phyloP scores from a whole-genome alignment of 2,888 invertebrate species.

The Clusia tigrina region DNA sequence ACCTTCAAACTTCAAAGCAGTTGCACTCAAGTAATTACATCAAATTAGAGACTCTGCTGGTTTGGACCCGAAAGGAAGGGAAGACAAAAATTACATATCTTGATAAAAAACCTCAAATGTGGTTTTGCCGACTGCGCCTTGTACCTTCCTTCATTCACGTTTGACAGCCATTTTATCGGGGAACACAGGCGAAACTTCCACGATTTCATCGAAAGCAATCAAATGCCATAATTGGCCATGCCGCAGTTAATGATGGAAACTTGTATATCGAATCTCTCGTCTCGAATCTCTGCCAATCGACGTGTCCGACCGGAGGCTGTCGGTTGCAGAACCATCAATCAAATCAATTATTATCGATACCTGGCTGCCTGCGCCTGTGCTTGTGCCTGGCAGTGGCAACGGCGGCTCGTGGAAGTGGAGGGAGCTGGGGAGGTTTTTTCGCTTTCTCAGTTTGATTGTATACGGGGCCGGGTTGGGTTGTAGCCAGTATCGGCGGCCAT shows the following conservation, averaged over 20 bases:
- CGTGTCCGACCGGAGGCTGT: conserved; percentile 11
- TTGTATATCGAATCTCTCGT: too few species aligned
- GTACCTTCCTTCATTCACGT: not conserved
- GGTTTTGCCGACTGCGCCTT: too few species aligned
- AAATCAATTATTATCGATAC: conserved; percentile 63
- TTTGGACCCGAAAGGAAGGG: not conserved
- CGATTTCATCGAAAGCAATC: not conserved
- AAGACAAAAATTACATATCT: too few species aligned
- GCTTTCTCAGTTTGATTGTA: not conserved
- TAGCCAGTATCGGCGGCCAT: conserved; percentile 43
- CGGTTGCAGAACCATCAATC: conserved; percentile 57
- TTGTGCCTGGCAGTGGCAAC: conserved; percentile 1
- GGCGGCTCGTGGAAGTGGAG: conserved; percentile 46
- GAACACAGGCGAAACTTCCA: not conserved
- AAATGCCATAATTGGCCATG: not conserved
- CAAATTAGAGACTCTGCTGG: too few species aligned
- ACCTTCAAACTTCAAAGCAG: too few species aligned
- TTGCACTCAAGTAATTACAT: too few species aligned
- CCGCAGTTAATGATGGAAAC: not conserved
- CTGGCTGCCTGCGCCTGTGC: conserved; percentile 7
- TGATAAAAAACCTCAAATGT: too few species aligned
- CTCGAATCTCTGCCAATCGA: conserved; percentile 7
- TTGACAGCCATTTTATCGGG: conserved; percentile 2
- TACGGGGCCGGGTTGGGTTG: conserved; percentile 14
- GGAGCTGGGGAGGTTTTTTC: conserved; percentile 2